These are phyloP conservation scores for zebrafish (Danio rerio) DNA, from an alignment of 2,113 vertebrate genomes.

Conservation along the genomic window DNA sequence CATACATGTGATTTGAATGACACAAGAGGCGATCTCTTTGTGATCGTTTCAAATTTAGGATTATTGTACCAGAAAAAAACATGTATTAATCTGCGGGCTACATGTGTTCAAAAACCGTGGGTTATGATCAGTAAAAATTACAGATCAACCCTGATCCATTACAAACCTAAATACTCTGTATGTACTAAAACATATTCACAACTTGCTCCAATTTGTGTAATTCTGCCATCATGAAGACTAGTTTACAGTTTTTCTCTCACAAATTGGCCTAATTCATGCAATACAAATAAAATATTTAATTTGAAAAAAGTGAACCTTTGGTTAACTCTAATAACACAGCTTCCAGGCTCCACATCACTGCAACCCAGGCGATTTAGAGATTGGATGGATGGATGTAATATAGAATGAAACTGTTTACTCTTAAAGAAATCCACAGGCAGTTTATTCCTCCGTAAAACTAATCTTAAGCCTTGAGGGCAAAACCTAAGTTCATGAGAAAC, in stretches of 20 bases:
- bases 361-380: background rate
- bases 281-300: background rate
- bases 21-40: too few species aligned
- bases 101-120: too few species aligned
- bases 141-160: too few species aligned
- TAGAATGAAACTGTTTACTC: background rate
- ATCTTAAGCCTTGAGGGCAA: background rate
- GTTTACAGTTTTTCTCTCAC: background rate
- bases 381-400: constrained; percentile 3
- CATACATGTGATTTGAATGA: too few species aligned
- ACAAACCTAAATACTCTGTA: too few species aligned
- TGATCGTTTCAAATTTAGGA: too few species aligned
- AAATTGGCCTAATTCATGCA: background rate
- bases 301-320: too few species aligned
- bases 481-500: background rate
- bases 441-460: background rate
- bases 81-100: too few species aligned
- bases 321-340: background rate
- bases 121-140: too few species aligned
- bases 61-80: too few species aligned
- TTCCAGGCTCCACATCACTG: background rate
- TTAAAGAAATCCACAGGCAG: background rate
- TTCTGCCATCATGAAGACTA: background rate
- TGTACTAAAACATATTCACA: too few species aligned
- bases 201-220: too few species aligned